Conservation (phyloP, 2,888 invertebrate genomes). For the Phyto melanocephala region DNA sequence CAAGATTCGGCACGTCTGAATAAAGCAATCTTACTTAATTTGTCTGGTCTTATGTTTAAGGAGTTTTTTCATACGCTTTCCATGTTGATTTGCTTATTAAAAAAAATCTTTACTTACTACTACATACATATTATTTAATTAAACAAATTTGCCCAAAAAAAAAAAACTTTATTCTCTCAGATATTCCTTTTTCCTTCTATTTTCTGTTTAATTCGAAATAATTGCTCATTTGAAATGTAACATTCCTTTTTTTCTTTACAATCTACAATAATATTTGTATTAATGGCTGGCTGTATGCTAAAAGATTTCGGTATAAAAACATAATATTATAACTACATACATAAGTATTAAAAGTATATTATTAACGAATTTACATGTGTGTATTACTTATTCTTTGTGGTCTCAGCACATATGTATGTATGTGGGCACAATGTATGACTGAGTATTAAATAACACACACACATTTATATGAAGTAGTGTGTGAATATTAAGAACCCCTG, state of each 20-base stretch:
- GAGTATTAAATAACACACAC: background rate
- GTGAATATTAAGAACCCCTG: too few species aligned
- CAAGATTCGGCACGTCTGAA: too few species aligned
- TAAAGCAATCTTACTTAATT: too few species aligned
- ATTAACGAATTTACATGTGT: background rate
- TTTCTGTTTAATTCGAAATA: conserved; percentile 1
- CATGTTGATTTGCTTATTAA: background rate
- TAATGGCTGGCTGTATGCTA: background rate
- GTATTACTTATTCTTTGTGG: conserved; percentile 29
- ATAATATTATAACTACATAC: conserved; percentile 5
- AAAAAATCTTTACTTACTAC: too few species aligned
- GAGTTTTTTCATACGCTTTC: background rate
- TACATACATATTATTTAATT: background rate
- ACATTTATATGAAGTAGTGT: too few species aligned
- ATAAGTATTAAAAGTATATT: conserved; percentile 34
- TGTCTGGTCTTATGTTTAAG: too few species aligned
- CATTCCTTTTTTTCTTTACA: background rate
- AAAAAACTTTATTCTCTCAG: background rate
- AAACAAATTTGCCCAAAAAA: background rate
- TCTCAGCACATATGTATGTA: background rate
- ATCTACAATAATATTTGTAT: background rate
- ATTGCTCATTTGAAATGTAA: conserved; percentile 19
- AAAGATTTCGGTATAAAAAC: background rate
- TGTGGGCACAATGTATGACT: background rate
- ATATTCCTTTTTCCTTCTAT: background rate